Evolutionary conservation across 2,113 vertebrate genomes (phyloP), one percentile per base, ranked within the genome.

Genomic region (Mustelus asterias): DNA sequence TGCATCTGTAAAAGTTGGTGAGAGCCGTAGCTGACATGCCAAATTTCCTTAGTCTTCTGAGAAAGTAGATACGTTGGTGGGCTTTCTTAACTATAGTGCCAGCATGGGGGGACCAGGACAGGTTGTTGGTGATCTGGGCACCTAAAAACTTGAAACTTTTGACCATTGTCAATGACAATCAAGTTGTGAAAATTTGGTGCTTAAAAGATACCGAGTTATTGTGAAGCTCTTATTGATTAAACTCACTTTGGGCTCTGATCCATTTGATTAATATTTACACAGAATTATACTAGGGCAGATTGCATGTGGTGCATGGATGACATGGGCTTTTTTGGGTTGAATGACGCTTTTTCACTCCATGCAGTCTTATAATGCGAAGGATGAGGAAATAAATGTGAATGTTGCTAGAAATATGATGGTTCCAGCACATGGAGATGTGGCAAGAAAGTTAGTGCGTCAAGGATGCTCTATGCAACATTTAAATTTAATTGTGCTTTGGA

Each of bases 101-200:
- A 54, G 48, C 5, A 54, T 54, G 48, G 4, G 48, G 48, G 48
- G 48, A 54, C 48, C 48, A 54, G 48, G 48, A 54, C 48, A 54
- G 48, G 4, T 54, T 54, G 48, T 54, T 54, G 48, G 4, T 54
- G 48, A 2, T 54, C 48, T 54, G 48, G 1, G 5, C 48, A 54
- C 48, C 48, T 54, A 54, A 54, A 54, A 54, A 54, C 5, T 54
- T 54, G 48, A 54, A 54, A 54, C 48, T 54, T 54, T 54, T 54
- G 48, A 54, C 48, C 48, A 54, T 96, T 97, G 96, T 97, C 97
- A 96, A 97, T 85, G 93, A 96, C 96, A 97, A 96, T 96, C 83
- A 70, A 96, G 96, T 96, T 95, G 41, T 96, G 96, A 96, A 76
- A 95, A 96, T 97, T 96, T 95, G 69, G 88, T 96, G 96, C 96